These are phyloP conservation scores for Mandrillus leucophaeus DNA, from an alignment of 2,113 vertebrate genomes.

Conservation along the genomic window DNA sequence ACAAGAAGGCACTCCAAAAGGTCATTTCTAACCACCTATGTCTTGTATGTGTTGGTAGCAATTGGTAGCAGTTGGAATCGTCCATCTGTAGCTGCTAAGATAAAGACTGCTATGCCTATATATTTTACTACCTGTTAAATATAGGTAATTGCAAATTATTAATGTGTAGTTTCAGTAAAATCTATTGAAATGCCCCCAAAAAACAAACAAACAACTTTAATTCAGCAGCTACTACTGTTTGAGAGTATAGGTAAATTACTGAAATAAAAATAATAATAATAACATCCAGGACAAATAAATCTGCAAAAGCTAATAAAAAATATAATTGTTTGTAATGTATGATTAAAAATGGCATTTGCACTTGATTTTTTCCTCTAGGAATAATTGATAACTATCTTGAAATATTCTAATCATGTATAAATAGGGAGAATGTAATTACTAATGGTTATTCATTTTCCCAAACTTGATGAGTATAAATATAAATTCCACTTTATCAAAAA, in stretches of 20 bases:
- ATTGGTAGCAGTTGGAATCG: conserved; percentile 8
- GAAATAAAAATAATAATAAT: neutral
- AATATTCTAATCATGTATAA: neutral
- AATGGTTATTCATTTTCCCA: neutral
- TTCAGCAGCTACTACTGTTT: neutral
- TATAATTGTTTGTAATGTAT: neutral
- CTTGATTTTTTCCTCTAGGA: neutral
- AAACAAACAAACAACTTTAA: neutral
- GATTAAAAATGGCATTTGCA: neutral
- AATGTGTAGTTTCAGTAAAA: conserved; percentile 46
- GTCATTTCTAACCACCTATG: conserved; percentile 29
- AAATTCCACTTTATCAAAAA: neutral
- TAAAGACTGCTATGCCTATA: neutral
- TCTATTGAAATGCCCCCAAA: neutral
- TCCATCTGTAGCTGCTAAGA: neutral
- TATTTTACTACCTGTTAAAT: conserved; percentile 54
- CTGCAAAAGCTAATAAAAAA: neutral
- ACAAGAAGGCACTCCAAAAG: neutral
- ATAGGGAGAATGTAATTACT: neutral
- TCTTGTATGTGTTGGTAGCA: neutral
- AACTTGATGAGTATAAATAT: conserved; percentile 3
- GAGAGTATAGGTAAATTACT: neutral
- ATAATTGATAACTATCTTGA: neutral
- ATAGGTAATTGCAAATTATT: neutral
- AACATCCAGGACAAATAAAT: neutral